Evolutionary conservation across 1,140 invertebrate genomes (phyloP).

Genomic region (Eriosoma lanigerum): DNA sequence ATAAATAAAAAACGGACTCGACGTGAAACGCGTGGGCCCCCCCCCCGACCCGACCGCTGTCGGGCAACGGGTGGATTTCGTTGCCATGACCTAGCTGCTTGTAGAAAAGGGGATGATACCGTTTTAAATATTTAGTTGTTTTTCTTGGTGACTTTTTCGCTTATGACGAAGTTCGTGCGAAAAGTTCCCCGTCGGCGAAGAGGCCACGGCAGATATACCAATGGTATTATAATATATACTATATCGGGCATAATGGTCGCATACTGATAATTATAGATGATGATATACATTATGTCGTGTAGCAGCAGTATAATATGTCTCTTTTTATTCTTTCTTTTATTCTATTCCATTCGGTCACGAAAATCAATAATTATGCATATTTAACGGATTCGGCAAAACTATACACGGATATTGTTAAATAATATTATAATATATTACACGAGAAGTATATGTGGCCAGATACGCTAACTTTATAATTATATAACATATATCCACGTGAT

Average conservation of each 20-base stretch:
- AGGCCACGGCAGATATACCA: no score
- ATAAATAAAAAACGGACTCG: background rate
- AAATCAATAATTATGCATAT: slow-evolving; percentile 23
- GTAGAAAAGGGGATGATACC: background rate
- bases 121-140: slow-evolving; percentile 30
- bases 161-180: background rate
- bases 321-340: no score
- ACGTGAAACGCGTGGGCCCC: background rate
- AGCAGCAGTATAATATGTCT: no score
- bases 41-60: background rate
- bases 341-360: slow-evolving; percentile 13
- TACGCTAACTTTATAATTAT: no score
- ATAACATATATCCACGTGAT: no score
- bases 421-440: no score
- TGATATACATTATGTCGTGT: background rate
- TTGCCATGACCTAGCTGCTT: background rate
- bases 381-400: background rate
- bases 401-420: background rate
- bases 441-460: no score
- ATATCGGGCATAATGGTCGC: no score
- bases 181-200: background rate
- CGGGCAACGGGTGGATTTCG: background rate
- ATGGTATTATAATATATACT: no score
- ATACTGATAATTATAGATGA: slow-evolving; percentile 10
- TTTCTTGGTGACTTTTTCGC: slow-evolving; percentile 13